Conservation (phyloP, 2,888 invertebrate species). For the Vesta saturnalis region DNA sequence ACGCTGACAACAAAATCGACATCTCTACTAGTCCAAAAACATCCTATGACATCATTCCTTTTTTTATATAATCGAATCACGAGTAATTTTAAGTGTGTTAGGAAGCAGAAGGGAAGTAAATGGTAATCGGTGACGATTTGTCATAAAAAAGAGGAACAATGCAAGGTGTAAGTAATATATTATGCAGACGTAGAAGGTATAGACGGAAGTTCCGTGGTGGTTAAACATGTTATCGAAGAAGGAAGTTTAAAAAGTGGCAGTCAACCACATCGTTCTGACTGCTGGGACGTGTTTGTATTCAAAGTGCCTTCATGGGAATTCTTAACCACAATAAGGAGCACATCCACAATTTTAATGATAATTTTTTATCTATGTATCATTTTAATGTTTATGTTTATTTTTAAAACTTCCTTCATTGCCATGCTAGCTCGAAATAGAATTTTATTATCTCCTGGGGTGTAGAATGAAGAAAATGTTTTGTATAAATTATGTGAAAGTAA, state of each 20-base stretch:
- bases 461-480: no score
- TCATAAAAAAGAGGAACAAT: conserved; percentile 27
- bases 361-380: conserved; percentile 5
- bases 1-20: not conserved
- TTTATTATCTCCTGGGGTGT: no score
- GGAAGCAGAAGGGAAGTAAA: conserved; percentile 25
- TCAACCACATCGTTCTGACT: conserved; percentile 32
- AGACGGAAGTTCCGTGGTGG: conserved; percentile 33
- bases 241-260: conserved; percentile 33
- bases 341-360: conserved; percentile 8
- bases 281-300: conserved; percentile 26
- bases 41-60: not conserved
- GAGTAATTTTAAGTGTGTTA: no score
- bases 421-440: no score
- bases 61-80: no score
- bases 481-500: no score
- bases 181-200: conserved; percentile 32
- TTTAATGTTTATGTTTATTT: not conserved
- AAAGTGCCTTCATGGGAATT: conserved; percentile 27
- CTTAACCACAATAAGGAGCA: conserved; percentile 16
- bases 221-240: conserved; percentile 30
- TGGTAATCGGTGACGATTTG: conserved; percentile 27
- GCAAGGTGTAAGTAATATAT: conserved; percentile 21
- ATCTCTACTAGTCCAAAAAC: not conserved
- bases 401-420: not conserved